Evolutionary conservation across 2,797 vertebrate genomes (phyloP).

Genomic region (Microctenopoma lineatum): DNA sequence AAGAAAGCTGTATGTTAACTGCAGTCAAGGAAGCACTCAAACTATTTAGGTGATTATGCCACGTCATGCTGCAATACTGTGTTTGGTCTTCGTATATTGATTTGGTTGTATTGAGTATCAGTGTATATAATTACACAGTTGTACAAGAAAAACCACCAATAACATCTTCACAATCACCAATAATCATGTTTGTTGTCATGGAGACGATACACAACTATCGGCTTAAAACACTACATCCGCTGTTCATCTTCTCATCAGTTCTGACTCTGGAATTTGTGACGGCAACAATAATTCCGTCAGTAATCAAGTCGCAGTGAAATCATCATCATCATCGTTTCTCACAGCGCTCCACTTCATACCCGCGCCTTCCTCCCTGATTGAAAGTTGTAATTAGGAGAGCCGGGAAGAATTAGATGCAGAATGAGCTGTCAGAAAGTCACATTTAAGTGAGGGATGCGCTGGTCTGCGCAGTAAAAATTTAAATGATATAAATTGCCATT

Average conservation of each 20-base stretch:
- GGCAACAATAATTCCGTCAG: conserved; percentile 6
- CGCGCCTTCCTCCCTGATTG: conserved; percentile 81
- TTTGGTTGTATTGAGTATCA: too few species aligned
- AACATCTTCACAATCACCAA: neutral
- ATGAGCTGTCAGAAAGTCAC: conserved; percentile 99
- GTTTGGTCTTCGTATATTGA: too few species aligned
- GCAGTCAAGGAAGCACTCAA: too few species aligned
- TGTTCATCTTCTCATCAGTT: conserved; percentile 58
- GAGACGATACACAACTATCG: neutral
- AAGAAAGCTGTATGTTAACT: neutral
- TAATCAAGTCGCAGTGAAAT: conserved; percentile 25
- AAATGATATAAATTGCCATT: conserved; percentile 99
- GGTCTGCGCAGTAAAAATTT: conserved; percentile 94
- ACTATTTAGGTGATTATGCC: too few species aligned
- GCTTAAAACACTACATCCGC: conserved; percentile 11
- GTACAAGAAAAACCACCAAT: neutral
- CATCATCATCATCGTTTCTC: conserved; percentile 38
- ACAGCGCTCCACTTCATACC: conserved; percentile 24
- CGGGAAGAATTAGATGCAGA: conserved; percentile 92
- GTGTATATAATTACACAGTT: too few species aligned
- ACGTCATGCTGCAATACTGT: too few species aligned
- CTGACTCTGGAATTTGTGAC: conserved; percentile 61
- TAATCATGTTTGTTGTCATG: neutral
- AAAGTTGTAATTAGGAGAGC: conserved; percentile 99
- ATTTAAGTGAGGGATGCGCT: conserved; percentile 98